A percentile compares a stretch with the other conserved stretches of the same genome.
Conservation (phyloP, 2,113 vertebrate species). For the Perccottus glenii region DNA sequence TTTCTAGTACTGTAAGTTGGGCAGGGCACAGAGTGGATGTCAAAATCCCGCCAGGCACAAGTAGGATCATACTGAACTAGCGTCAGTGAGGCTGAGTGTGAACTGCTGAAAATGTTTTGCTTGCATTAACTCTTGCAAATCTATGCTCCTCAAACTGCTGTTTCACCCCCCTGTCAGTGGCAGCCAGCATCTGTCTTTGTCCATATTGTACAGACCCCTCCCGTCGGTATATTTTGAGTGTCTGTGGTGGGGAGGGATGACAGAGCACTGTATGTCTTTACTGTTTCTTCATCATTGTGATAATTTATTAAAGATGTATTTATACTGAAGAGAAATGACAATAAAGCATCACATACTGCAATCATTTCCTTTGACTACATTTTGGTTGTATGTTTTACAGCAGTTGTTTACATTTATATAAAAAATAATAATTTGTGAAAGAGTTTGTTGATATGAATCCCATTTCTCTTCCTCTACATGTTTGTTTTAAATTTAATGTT, state of each 20-base stretch:
- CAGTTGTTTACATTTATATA: no score
- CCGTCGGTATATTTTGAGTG: neutral
- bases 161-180: neutral
- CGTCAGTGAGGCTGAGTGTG: neutral
- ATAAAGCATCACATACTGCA: conserved; percentile 64
- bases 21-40: neutral
- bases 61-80: neutral
- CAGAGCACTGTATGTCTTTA: conserved; percentile 41
- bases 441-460: conserved; percentile 4
- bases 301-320: conserved; percentile 69
- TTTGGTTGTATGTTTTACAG: neutral
- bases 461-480: neutral
- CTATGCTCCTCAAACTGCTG: neutral
- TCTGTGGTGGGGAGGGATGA: conserved; percentile 4
- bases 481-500: conserved; percentile 14
- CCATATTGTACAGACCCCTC: conserved; percentile 24
- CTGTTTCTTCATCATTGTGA: conserved; percentile 53
- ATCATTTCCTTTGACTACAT: conserved; percentile 1
- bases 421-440: neutral
- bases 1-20: no score
- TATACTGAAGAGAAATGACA: conserved; percentile 46
- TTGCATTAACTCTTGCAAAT: neutral
- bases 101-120: neutral
- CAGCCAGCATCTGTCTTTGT: conserved; percentile 5
- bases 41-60: neutral